These are phyloP conservation scores for Petaurus breviceps DNA, from an alignment of 2,113 vertebrate species.

Conservation along the genomic window DNA sequence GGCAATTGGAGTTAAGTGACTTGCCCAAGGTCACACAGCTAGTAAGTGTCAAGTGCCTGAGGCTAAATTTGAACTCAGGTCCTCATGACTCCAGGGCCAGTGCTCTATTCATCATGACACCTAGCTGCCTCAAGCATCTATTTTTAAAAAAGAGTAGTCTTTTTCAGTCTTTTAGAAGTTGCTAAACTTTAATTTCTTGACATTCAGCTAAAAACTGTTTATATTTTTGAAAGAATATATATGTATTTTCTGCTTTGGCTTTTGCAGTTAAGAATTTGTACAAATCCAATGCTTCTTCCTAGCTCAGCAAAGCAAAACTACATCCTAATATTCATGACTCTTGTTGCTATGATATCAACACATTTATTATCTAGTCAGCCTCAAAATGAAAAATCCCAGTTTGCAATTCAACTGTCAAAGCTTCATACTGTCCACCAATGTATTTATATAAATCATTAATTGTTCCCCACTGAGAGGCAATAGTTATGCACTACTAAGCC, in stretches of 20 bases:
- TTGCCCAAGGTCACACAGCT: too few species aligned
- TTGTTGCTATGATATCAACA: not conserved
- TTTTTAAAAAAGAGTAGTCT: not conserved
- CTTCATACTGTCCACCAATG: not conserved
- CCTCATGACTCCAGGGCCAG: too few species aligned
- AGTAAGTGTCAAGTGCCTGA: too few species aligned
- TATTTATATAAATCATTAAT: not conserved
- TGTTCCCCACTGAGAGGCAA: not conserved
- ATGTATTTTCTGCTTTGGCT: not conserved
- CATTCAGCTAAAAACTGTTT: conserved; percentile 11
- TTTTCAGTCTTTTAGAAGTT: not conserved
- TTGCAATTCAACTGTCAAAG: not conserved
- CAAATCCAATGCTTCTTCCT: not conserved
- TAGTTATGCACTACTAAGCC: not conserved
- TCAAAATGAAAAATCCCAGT: conserved; percentile 15
- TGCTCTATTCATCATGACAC: too few species aligned
- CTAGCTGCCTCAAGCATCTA: too few species aligned
- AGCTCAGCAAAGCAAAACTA: conserved; percentile 13
- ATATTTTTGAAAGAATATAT: conserved; percentile 15
- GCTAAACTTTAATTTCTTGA: not conserved
- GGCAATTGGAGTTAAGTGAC: too few species aligned
- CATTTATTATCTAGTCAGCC: not conserved
- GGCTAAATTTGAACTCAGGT: too few species aligned
- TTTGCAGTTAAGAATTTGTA: not conserved
- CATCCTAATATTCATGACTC: not conserved